phyloP scores from a whole-genome alignment of 1,140 invertebrate genomes.

The Hylaeus anthracinus region DNA sequence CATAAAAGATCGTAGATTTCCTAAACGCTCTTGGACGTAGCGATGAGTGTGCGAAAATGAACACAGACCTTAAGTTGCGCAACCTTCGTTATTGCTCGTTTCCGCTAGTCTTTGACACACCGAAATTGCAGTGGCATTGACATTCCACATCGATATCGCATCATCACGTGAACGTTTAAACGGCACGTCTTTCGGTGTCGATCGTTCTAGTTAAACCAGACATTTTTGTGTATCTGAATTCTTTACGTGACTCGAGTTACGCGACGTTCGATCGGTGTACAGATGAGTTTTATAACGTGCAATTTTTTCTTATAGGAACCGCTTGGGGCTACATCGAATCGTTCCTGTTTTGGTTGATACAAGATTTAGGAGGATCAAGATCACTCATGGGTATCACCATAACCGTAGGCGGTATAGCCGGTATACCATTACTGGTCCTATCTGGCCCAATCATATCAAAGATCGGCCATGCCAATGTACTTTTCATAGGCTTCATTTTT shows the following conservation, averaged over 20 bases:
- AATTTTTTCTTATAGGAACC: slow-evolving; percentile 82
- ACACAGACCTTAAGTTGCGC: slow-evolving; percentile 8
- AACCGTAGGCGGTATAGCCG: slow-evolving; percentile 89
- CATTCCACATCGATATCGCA: slow-evolving; percentile 19
- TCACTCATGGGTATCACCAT: slow-evolving; percentile 92
- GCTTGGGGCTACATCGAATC: slow-evolving; percentile 93
- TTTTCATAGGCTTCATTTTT: slow-evolving; percentile 89
- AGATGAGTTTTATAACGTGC: too few species aligned
- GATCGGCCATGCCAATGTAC: slow-evolving; percentile 91
- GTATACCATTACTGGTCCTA: slow-evolving; percentile 88
- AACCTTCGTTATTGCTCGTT: slow-evolving; percentile 25
- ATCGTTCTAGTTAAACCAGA: too few species aligned
- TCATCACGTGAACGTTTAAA: neutral
- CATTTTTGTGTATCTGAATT: neutral
- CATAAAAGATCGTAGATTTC: neutral
- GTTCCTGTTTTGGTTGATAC: slow-evolving; percentile 92
- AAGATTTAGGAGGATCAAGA: slow-evolving; percentile 89
- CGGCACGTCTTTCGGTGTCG: neutral
- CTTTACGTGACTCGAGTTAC: too few species aligned
- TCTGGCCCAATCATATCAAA: slow-evolving; percentile 90
- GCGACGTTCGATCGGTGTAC: too few species aligned
- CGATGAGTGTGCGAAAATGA: neutral
- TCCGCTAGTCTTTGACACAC: slow-evolving; percentile 17
- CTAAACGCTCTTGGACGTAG: neutral
- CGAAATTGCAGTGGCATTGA: slow-evolving; percentile 29